A percentile compares a stretch with the other conserved stretches of the same genome.
These are phyloP conservation scores for Chrysina gloriosa DNA, from an alignment of 2,888 invertebrate genomes.

Conservation along the genomic window DNA sequence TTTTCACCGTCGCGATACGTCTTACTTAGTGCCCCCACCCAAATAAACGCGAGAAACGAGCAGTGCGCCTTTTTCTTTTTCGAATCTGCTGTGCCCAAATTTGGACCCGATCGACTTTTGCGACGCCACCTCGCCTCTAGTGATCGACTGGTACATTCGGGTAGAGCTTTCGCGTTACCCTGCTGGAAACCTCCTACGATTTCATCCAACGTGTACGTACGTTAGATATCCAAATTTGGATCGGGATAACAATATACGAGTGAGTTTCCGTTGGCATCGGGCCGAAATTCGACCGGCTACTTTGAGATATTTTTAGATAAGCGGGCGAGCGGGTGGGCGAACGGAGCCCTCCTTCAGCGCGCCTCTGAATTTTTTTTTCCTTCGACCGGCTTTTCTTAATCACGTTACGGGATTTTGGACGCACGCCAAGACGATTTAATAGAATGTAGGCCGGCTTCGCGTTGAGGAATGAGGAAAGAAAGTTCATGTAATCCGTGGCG, in stretches of 20 bases:
- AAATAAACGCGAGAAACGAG: too few relatives aligned
- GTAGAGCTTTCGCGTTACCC: too few relatives aligned
- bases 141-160: too few relatives aligned
- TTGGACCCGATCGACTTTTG: not conserved
- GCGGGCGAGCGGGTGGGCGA: too few relatives aligned
- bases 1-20: too few relatives aligned
- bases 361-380: not conserved
- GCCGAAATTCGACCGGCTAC: conserved; percentile 49
- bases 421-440: conserved; percentile 61
- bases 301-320: conserved; percentile 50
- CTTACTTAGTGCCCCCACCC: too few relatives aligned
- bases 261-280: conserved; percentile 49
- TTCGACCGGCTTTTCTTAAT: conserved; percentile 61
- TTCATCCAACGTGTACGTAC: too few relatives aligned
- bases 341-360: too few relatives aligned
- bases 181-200: too few relatives aligned
- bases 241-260: conserved; percentile 17
- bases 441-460: conserved; percentile 43
- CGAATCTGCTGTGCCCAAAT: not conserved
- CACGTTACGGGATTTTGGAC: conserved; percentile 61
- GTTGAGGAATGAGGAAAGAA: conserved; percentile 13
- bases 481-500: not conserved
- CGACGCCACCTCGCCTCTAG: not conserved
- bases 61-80: too few relatives aligned
- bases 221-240: conserved; percentile 14